Evolutionary conservation across 1,140 invertebrate genomes (phyloP).

Genomic region (Sesamia nonagrioides): DNA sequence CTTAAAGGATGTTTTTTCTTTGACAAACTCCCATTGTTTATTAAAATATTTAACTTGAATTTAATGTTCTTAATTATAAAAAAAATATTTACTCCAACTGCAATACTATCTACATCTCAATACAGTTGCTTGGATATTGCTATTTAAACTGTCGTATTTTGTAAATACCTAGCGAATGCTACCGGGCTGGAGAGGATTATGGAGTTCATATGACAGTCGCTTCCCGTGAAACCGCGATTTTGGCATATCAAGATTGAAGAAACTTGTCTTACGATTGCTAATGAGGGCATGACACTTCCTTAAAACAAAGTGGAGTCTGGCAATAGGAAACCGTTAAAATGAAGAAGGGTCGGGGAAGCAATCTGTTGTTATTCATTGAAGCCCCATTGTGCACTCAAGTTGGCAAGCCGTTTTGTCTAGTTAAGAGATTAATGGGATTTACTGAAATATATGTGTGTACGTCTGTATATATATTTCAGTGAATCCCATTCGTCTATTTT

Average conservation of each 20-base stretch:
- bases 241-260: conserved; percentile 32
- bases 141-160: too few relatives aligned
- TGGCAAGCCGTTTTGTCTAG: conserved; percentile 19
- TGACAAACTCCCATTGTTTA: too few relatives aligned
- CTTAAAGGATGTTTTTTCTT: too few relatives aligned
- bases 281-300: conserved; percentile 39
- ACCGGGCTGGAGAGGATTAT: neutral
- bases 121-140: too few relatives aligned
- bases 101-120: too few relatives aligned
- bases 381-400: conserved; percentile 35
- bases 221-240: conserved; percentile 33
- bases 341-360: conserved; percentile 37
- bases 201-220: conserved; percentile 5
- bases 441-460: neutral
- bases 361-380: conserved; percentile 43
- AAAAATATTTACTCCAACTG: too few relatives aligned
- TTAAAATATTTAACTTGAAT: too few relatives aligned
- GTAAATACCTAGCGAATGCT: too few relatives aligned
- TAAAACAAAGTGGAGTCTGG: conserved; percentile 39
- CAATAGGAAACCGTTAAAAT: conserved; percentile 45
- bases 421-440: conserved; percentile 18
- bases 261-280: conserved; percentile 36
- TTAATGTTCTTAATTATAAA: too few relatives aligned
- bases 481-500: neutral
- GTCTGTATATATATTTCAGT: too few relatives aligned